Base-by-base conservation (phyloP, 2,888 invertebrate genomes). In the Acronicta alni region DNA sequence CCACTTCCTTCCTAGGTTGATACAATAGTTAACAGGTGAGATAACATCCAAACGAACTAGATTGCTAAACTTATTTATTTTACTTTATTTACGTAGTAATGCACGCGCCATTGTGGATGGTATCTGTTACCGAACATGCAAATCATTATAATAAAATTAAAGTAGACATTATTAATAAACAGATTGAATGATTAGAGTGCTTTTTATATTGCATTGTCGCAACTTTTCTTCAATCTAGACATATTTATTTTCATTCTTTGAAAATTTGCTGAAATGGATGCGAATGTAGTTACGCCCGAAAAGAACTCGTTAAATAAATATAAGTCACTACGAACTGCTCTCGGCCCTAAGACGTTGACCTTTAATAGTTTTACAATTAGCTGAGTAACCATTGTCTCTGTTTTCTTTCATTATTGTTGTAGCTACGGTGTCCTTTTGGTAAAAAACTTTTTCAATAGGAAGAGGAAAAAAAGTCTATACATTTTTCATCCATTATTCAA, bases 1-100 rank as follows among this genome's bases (percentile, higher is more conserved):
- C 84, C 79, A 86, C 85, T 87, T 86, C 81, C 83, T 82, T 82
- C 81, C 85, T 30, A 83, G 69, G 75, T 70, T 67, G 54, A 41
- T 39, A 67, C 32, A 49, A 55, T 62, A 41, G 16, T 52, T 46
- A 35, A 39, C 16, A 56, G 35, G 43, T 67, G 68, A 73, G 41
- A 54, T 72, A 62, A 57, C 49, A 42, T 67, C 51, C 15, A 26
- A 65, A 26, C 2, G 17, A 39, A n/a, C 17, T 41, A 30, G 12
- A 30, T 0, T 12, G 12, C 10, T 1, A 30, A 10, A 30, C 26
- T 9, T 30, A 10, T 10, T 30, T 30, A 30, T 9, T 30, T 30
- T 30, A 2, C 26, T 30, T 30, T 30, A 30, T 30, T 10, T 30
- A 30, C 12, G 1, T 26, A 26, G 26, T 1, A 9, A 26, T 26